Base-by-base conservation (phyloP, 2,797 vertebrate species). In the Babyrousa celebensis region DNA sequence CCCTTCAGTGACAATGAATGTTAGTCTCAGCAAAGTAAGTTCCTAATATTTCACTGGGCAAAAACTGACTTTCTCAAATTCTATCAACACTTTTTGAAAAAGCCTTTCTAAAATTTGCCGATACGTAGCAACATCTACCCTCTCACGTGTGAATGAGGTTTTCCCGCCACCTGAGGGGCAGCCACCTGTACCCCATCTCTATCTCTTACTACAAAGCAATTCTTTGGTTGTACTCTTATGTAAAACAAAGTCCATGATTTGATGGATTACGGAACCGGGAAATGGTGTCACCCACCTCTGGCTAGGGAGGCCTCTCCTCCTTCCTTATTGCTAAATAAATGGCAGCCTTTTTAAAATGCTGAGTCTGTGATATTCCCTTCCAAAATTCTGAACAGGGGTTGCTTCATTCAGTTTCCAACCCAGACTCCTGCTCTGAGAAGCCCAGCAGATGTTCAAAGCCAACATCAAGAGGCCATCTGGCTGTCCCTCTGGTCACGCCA, bases 21-120 rank as follows among this genome's bases (percentile, higher is more conserved):
- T 48, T 75, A 43, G 6, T 77, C 52, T 91, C 56, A 27, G 16
- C 48, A 48, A 87, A 92, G 27, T 48, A 29, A 92, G 80, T 43
- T 60, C 43, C 94, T 70, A 77, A 29, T 67, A 67, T 58, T 83
- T 75, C 74, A 70, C 40, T 27, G 32, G 25, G 18, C 40, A 54
- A 96, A 96, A 95, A 43, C 40, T 32, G 74, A 85, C 29, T 36
- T 79, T 94, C 91, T 86, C 56, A 87, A 27, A 67, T 79, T 88
- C 52, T 54, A 71, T 3, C 63, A 43, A 65, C 29, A 63, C 32
- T 75, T 95, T 90, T 77, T 89, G 56, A 88, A 96, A 87, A 77
- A 89, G 58, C n/a, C 48, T 93, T 85, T 84, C 82, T 85, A 91
- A 96, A 94, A 48, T 48, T 56, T 60, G 17, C 80, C 62, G 75